Percentiles rank a stretch among this genome's conserved stretches.
phyloP scores from a whole-genome alignment of 2,797 vertebrate species.

The Rhyacichthys aspro region DNA sequence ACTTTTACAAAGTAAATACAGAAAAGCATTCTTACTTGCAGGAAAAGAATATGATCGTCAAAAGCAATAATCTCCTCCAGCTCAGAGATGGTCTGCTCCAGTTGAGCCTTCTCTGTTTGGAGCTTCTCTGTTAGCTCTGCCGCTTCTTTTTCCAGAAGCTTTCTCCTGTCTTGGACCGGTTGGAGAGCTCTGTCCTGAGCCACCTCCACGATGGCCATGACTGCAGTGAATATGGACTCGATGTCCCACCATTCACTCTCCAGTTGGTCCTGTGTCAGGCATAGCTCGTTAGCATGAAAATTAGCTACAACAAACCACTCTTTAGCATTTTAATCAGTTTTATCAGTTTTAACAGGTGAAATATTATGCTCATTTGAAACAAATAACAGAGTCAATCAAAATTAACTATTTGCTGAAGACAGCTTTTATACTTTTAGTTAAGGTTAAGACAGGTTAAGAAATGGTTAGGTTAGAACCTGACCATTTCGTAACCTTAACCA shows the following conservation, averaged over 20 bases:
- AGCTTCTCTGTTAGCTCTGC: slow-evolving; percentile 14
- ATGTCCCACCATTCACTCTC: slow-evolving; percentile 11
- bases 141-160: slow-evolving; percentile 29
- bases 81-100: slow-evolving; percentile 25
- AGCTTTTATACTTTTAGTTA: no score
- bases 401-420: no score
- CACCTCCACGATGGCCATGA: slow-evolving; percentile 12
- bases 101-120: slow-evolving; percentile 35
- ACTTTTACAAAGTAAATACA: not conserved
- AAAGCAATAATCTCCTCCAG: slow-evolving; percentile 29
- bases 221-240: slow-evolving; percentile 8
- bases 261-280: slow-evolving; percentile 43
- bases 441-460: no score
- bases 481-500: no score
- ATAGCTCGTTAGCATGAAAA: no score
- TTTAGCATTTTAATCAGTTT: not conserved
- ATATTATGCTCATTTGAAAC: no score
- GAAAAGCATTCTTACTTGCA: slow-evolving; percentile 55
- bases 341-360: no score
- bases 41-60: slow-evolving; percentile 68
- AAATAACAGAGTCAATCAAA: no score
- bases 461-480: no score
- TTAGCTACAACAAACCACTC: no score
- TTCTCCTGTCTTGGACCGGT: slow-evolving; percentile 38
- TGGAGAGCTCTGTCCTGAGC: not conserved